Evolutionary conservation across 2,888 invertebrate species (phyloP).

Genomic region (Leucophora obtusa): DNA sequence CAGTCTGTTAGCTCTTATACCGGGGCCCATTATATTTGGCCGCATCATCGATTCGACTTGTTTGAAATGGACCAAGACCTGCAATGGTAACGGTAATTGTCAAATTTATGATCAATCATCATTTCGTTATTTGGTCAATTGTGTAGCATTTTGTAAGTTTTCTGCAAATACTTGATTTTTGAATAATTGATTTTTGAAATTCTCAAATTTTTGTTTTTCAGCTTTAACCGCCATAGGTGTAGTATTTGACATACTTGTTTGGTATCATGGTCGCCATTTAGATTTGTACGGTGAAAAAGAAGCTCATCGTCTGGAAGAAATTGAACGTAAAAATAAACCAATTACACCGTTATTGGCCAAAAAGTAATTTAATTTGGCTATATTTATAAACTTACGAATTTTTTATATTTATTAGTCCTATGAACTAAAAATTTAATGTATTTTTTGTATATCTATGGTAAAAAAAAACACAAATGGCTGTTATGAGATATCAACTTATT

Average conservation of each 20-base stretch:
- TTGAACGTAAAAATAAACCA: conserved; percentile 69
- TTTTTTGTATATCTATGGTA: neutral
- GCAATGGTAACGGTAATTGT: conserved; percentile 83
- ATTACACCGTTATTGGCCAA: conserved; percentile 73
- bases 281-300: conserved; percentile 81
- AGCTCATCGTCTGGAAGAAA: conserved; percentile 68
- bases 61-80: conserved; percentile 83
- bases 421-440: conserved; percentile 40
- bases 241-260: conserved; percentile 82
- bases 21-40: conserved; percentile 84
- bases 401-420: conserved; percentile 42
- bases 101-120: conserved; percentile 83
- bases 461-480: too few relatives aligned
- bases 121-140: conserved; percentile 81
- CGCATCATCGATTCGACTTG: conserved; percentile 84
- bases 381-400: conserved; percentile 19
- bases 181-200: too few relatives aligned
- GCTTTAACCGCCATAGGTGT: conserved; percentile 81
- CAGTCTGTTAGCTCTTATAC: conserved; percentile 83
- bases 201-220: conserved; percentile 70
- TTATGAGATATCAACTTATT: too few relatives aligned
- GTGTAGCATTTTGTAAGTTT: conserved; percentile 80
- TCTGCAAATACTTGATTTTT: neutral
- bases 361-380: conserved; percentile 62
- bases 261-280: conserved; percentile 81